Conservation (phyloP, 2,797 vertebrate genomes). For the Gallinago stenura region DNA sequence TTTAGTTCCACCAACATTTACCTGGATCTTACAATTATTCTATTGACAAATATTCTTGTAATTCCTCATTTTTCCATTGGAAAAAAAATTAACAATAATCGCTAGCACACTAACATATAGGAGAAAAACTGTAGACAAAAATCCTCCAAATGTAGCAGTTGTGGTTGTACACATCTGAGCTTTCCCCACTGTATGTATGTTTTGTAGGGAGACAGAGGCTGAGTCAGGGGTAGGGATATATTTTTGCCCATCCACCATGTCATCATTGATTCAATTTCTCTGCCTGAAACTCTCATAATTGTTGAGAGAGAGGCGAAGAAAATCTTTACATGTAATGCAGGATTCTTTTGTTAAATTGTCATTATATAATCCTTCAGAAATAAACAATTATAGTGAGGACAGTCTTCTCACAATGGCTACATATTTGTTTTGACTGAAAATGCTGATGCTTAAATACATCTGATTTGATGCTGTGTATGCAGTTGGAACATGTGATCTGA, state of each 20-base stretch:
- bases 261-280: neutral
- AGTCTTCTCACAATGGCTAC: neutral
- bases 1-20: neutral
- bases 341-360: neutral
- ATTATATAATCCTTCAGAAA: neutral
- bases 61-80: neutral
- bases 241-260: neutral
- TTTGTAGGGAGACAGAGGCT: neutral
- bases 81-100: neutral
- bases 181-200: neutral
- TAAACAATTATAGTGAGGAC: neutral
- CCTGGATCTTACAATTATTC: too few species aligned
- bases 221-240: neutral
- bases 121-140: neutral
- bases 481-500: neutral
- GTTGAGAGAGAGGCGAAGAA: neutral
- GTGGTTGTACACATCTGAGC: neutral
- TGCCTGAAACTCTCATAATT: neutral
- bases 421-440: neutral
- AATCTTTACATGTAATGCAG: neutral
- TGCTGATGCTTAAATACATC: neutral
- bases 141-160: neutral
- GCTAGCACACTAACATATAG: neutral
- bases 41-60: neutral
- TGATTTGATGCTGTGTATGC: neutral